Evolutionary conservation across 64 coral and sea anemone species (phyloP), one percentile per base, ranked within the genome.

Genomic region (Cladopsammia gracilis): DNA sequence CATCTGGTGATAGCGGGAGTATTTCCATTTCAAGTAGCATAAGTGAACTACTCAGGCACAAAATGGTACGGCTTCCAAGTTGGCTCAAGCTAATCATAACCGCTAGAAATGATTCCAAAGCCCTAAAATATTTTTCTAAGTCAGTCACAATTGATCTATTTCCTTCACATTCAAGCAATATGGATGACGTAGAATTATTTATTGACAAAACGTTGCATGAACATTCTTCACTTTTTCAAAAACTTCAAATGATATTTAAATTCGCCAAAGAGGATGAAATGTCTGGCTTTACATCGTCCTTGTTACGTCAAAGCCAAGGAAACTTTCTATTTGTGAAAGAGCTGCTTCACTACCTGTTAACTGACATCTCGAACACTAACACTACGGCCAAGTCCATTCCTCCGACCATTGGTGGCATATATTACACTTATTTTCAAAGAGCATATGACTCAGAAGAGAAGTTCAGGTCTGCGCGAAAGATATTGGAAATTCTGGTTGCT

Each of bases 401-500:
- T 15, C 34, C 64, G 59, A 85, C 94, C 6, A 20, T 96, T 13
- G 66, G 45, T 53, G 56, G 49, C 24, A 73, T 87, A 61, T 96
- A 82, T 56, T 18, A 96, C 16, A 44, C 49, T 1, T 92, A 91
- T 54, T 96, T 96, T 64, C 48, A 64, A 83, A 54, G 94, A 60
- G 76, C 79, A 25, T 96, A 61, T 71, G 34, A 10, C 19, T 62
- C 89, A 73, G 10, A 6, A 13, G 89, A 74, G 46, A 43, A 78
- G 3, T 96, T 96, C 19, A 49, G 65, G 14, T 44, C 83, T 19
- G 44, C 49, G 13, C 89, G 89, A 15, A 45, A 82, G 16, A 88
- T 96, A 73, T 88, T 96, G 42, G 94, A 96, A 75, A 77, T 96
- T 23, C 15, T 96, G 3, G 85, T 88, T 48, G 89, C 94, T 14